These are phyloP conservation scores for Palythoa grandis DNA, from an alignment of 92 coral and sea anemone genomes.

Conservation along the genomic window DNA sequence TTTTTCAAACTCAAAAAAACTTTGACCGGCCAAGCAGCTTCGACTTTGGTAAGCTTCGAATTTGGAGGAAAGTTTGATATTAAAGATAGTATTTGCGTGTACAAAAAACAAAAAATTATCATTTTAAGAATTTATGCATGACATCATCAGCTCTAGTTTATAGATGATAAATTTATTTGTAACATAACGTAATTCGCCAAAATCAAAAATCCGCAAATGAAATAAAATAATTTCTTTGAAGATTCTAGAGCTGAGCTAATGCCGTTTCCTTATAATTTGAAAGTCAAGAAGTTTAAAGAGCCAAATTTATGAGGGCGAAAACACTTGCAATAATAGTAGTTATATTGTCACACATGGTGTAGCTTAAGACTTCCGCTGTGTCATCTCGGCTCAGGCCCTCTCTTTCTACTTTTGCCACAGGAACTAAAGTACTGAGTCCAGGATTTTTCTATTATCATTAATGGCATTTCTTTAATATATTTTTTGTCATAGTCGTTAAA, in stretches of 20 bases:
- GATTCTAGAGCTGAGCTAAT: background rate
- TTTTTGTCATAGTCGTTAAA: background rate
- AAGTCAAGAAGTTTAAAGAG: background rate
- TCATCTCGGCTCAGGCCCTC: background rate
- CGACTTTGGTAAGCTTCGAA: too few relatives aligned
- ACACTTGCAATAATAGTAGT: background rate
- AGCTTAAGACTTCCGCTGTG: constrained; percentile 35
- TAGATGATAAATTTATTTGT: background rate
- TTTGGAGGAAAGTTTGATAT: too few relatives aligned
- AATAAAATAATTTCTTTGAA: background rate
- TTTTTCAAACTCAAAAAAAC: too few relatives aligned
- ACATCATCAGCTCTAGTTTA: background rate
- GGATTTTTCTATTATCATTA: background rate
- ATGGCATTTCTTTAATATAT: background rate
- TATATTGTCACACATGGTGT: background rate
- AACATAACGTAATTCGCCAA: background rate
- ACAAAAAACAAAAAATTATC: too few relatives aligned
- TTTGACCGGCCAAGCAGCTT: too few relatives aligned
- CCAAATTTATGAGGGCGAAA: background rate
- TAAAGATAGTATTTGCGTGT: too few relatives aligned
- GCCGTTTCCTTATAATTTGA: background rate
- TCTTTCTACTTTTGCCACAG: background rate
- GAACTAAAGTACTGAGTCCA: background rate
- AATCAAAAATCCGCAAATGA: background rate
- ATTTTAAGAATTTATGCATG: background rate